phyloP scores from a whole-genome alignment of 2,797 vertebrate species.

The Poeciliopsis turneri region DNA sequence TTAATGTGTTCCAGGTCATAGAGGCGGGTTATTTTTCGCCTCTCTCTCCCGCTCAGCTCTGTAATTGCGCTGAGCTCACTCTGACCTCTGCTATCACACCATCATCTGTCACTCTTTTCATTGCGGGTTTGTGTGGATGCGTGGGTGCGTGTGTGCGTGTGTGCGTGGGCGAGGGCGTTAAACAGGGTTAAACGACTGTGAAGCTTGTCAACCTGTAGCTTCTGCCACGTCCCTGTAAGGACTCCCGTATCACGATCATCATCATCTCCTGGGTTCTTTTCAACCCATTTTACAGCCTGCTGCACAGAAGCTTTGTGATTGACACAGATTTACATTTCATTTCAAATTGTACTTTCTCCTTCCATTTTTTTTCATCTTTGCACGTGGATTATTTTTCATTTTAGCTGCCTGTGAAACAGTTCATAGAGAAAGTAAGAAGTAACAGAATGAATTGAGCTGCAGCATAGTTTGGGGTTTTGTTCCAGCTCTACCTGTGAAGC shows the following conservation, averaged over 20 bases:
- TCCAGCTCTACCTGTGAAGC: background rate
- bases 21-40: slow-evolving; percentile 12
- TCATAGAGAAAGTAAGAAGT: too few relatives aligned
- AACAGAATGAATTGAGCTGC: too few relatives aligned
- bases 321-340: background rate
- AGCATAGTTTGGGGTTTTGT: too few relatives aligned
- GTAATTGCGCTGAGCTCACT: slow-evolving; percentile 38
- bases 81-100: slow-evolving; percentile 47
- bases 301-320: background rate
- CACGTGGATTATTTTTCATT: too few relatives aligned
- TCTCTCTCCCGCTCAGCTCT: slow-evolving; percentile 3
- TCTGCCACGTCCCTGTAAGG: slow-evolving; percentile 63
- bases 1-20: slow-evolving; percentile 27
- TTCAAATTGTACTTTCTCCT: background rate
- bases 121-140: background rate
- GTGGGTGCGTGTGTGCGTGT: background rate
- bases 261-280: background rate
- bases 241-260: slow-evolving; percentile 6
- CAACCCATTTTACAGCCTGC: background rate
- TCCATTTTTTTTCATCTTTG: background rate
- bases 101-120: slow-evolving; percentile 33
- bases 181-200: slow-evolving; percentile 45
- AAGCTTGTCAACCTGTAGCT: slow-evolving; percentile 53
- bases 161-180: slow-evolving; percentile 15
- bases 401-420: too few relatives aligned